A percentile compares a stretch with the other conserved stretches of the same genome.
phyloP scores from a whole-genome alignment of 1,140 invertebrate species.

The Macrocentrus cingulum region DNA sequence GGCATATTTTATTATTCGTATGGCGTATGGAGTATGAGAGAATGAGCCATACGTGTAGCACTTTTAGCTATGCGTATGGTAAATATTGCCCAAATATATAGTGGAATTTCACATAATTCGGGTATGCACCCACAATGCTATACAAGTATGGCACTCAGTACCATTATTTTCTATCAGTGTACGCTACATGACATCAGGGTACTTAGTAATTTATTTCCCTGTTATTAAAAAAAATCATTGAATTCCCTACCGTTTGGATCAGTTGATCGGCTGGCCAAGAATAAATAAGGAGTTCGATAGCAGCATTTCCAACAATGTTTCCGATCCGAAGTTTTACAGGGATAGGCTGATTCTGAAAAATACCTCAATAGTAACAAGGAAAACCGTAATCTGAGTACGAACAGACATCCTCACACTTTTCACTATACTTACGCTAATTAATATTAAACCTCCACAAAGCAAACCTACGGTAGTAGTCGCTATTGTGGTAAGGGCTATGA shows the following conservation, averaged over 20 bases:
- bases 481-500: conserved; percentile 28
- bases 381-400: not conserved
- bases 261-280: conserved; percentile 37
- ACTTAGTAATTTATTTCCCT: no score
- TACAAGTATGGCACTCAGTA: no score
- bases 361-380: not conserved
- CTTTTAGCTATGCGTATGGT: no score
- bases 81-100: no score
- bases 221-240: no score
- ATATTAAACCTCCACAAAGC: conserved; percentile 27
- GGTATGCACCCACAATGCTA: no score
- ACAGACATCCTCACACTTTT: not conserved
- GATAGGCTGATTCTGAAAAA: conserved; percentile 26
- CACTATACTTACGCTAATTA: conserved; percentile 31
- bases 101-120: no score
- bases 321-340: conserved; percentile 32
- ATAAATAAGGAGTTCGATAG: conserved; percentile 36
- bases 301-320: conserved; percentile 21
- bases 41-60: no score
- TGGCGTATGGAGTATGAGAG: no score
- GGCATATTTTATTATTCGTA: no score
- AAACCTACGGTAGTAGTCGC: conserved; percentile 27
- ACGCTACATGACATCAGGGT: no score
- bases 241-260: conserved; percentile 32
- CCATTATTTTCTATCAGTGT: no score